Base-by-base conservation (phyloP, 2,113 vertebrate species). In the Pampusana beccarii region DNA sequence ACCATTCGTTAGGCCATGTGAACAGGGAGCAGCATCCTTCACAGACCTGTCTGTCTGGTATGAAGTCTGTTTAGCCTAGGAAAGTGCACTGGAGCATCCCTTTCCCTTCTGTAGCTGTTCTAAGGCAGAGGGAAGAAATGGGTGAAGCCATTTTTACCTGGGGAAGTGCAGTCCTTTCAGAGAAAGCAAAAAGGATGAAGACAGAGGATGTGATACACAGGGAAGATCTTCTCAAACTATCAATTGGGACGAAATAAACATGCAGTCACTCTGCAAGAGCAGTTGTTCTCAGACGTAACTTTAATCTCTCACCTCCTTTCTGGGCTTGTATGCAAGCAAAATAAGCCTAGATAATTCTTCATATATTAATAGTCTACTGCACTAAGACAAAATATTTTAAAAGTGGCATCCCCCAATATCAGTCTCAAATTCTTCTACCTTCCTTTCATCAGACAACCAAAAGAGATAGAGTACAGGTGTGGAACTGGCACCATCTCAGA, bases 381-480 rank as follows among this genome's bases (percentile, higher is more conserved):
- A 15, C n/a, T 7, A 24, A 64, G n/a, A 77, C 8, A 69, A 67
- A 82, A 66, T 10, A 64, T 9, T 46, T 51, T 60, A 56, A 85
- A 57, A 69, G 5, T 56, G n/a, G 60, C 57, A 69, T 4, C 5
- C 14, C 6, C 16, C 13, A 29, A 1, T 16, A 51, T 51, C 36
- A 54, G 36, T 10, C 48, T 62, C 60, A 60, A 13, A 60, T 60
- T 65, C 42, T 46, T 79, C 29, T 33, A 16, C 33, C 31, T 51
- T 58, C 38, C 40, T 40, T n/a, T 77, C 25, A 54, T 34, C 2
- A 0, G 26, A 29, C 0, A 1, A 73, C 17, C 50, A 44, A 38
- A 83, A 64, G 62, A 81, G 31, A 11, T 24, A 56, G 44, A 26
- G 11, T 9, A 42, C 58, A 79, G 28, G 6, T 6, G 26, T 1